Base-by-base conservation (phyloP, 2,888 invertebrate genomes). In the Xestia ashworthii region DNA sequence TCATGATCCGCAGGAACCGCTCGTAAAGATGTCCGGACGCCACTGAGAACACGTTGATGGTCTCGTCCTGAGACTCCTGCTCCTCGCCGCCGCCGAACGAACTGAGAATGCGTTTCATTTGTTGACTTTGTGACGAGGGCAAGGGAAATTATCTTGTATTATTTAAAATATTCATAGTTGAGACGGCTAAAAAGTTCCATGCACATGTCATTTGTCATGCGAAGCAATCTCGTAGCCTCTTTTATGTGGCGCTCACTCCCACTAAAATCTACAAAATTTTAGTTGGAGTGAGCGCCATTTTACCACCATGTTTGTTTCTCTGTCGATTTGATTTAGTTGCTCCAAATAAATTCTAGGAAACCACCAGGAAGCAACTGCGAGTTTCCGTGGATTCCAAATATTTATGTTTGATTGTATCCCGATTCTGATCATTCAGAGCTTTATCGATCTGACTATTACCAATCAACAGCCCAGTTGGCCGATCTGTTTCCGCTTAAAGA, bases 1-100 rank as follows among this genome's bases (percentile, higher is more conserved):
- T 99, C 99, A 99, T 99, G 88, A 99, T 99, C 81, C 99, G 98
- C 32, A 99, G 94, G 93, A 99, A 98, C 87, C 99, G 97, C 96
- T 99, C 99, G 94, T 99, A 99, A 79, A 99, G 97, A 96, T 99
- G 99, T 6, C 99, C 99, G 0, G 99, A 99, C 0, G 99, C 99
- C 19, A 99, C 97, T 0, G 99, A 99, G 96, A 99, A 99, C 82
- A 99, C 99, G 95, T 99, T 99, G 77, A 99, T 98, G 46, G 98
- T 98, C 88, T 99, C 98, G 71, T 98, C 97, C 65, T 97, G 96
- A 5, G 97, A 95, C 60, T 98, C 98, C 50, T 97, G 97, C n/a
- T 97, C 95, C 5, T 96, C 96, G 62, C 96, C 96, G 50, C 97
- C 96, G 58, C 96, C 95, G 91, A 97, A 97, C 1, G 97, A 97